Evolutionary conservation across 2,797 vertebrate species (phyloP), one percentile per base, ranked within the genome.

Genomic region (Ctenosaura bakeri): DNA sequence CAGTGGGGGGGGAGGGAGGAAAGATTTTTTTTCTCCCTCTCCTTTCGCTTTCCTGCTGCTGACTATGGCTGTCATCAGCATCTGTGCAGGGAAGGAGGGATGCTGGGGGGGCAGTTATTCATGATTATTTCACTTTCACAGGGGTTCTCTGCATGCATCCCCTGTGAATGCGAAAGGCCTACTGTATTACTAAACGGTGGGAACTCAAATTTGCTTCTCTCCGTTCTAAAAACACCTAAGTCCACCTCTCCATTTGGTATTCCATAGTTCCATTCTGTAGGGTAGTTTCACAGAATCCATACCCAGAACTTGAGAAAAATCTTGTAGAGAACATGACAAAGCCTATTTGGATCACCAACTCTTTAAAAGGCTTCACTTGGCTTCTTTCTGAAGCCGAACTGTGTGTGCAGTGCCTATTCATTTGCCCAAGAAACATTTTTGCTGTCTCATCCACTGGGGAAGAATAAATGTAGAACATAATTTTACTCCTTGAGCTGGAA

Each of bases 361-460:
- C 89, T 93, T 94, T 94, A 95, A 96, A 95, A 91, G 92, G 88
- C 88, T 93, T 95, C 95, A 91, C 89, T 95, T 94, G 85, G 94
- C 93, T 95, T 93, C 94, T 78, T 94, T 93, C 59, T 92, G 95
- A 90, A 96, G 91, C 89, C 93, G 92, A 94, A 88, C 88, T 91
- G 89, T 94, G 95, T 93, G 88, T 92, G 93, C 93, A 94, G 50
- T 89, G 84, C 16, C 79, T 77, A 20, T 84, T 79, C 91, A 95
- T 95, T 95, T 92, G 88, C 90, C 93, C 94, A 95, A 92, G 94
- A 96, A 95, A 92, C 79, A 85, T 91, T 96, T 96, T 91, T 94
- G 95, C 95, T 95, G 88, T 94, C 93, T 96, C 95, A 96, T 94
- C 89, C 96, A 94, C 96, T 90, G 91, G 94, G 95, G 95, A 96